Evolutionary conservation across 1,140 invertebrate genomes (phyloP), one percentile per base, ranked within the genome.

Genomic region (Drosophila guanche): DNA sequence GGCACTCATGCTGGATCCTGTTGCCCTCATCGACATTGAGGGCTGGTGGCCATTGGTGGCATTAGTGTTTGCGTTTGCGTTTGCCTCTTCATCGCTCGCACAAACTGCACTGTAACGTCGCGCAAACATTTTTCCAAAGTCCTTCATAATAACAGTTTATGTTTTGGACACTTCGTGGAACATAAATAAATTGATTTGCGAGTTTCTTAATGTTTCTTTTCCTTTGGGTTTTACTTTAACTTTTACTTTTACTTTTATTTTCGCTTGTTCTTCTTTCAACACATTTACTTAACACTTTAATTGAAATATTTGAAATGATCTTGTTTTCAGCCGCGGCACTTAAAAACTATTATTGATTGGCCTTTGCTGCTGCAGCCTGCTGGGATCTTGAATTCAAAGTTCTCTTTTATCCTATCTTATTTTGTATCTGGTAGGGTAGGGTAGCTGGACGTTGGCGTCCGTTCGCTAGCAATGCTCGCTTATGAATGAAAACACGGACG

Each of bases 391-490:
- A 58, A 58, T 27, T 23, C 61, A 14, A 29, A 41, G 25, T 46
- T 55, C 40, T 16, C 54, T 63, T 59, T 20, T 37, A 37, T 37
- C 52, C 56, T 55, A 33, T 25, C 7, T 20, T 58, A 59, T 50
- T 27, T 61, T 61, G 42, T 80, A 69, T 63, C 47, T 41, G 54
- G 20, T n/a, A n/a, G n/a, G n/a, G n/a, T n/a, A n/a, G n/a, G n/a
- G n/a, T 72, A 79, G 58, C 73, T 37, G 33, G 33, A 65, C 68
- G 77, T 60, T 67, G 74, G 67, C 80, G 78, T 76, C 80, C 65
- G 78, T 73, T 90, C 80, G 80, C 73, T 76, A 77, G 77, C 84
- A 75, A 79, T 83, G 78, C 74, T 90, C 90, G 75, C 83, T 89
- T 83, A 74, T 89, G 79, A 91, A 91, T 91, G 71, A 78, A 90